Evolutionary conservation across 2,888 invertebrate genomes (phyloP), one percentile per base, ranked within the genome.

Genomic region (Apodemia mormo): DNA sequence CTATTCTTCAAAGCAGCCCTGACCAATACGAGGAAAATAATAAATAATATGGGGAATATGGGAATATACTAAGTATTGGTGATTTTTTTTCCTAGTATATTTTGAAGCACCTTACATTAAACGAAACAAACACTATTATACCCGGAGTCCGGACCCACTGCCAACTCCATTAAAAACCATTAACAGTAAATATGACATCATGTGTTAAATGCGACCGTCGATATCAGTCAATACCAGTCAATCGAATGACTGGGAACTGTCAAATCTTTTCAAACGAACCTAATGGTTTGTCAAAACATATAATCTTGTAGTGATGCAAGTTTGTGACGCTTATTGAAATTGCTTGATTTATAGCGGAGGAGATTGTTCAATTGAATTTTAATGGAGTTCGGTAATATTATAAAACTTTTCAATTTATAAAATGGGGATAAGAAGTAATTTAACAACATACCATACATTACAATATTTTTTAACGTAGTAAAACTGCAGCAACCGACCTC

Each of bases 251-350:
- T 83, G 83, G 79, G 74, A 82, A 80, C 80, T 88, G 85, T 87
- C 88, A 85, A 83, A 80, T 76, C 77, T 78, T 80, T 79, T 80
- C 72, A 68, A 70, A 67, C 71, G 79, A 78, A 81, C 79, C 81
- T 88, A 92, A 92, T 92, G 90, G 90, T 84, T 84, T 92, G 90
- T 92, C 92, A 90, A 90, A 92, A 92, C 88, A 92, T 88, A 89
- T 89, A 86, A 85, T 84, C 82, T 82, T 88, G 49, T 49, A 90
- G 91, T 89, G 88, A 86, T 82, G 81, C 80, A 78, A 78, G 78
- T 84, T 83, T 80, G 79, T 79, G 77, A 77, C 76, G 73, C 76
- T 82, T 82, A 84, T 80, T 80, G 83, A 54, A 14, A 22, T 22
- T 22, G 80, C 72, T 81, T 85, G 86, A 90, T 86, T 82, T 83